A percentile compares a stretch with the other conserved stretches of the same genome.
Evolutionary conservation across 2,797 vertebrate species (phyloP).

Genomic region (Thamnophis elegans): DNA sequence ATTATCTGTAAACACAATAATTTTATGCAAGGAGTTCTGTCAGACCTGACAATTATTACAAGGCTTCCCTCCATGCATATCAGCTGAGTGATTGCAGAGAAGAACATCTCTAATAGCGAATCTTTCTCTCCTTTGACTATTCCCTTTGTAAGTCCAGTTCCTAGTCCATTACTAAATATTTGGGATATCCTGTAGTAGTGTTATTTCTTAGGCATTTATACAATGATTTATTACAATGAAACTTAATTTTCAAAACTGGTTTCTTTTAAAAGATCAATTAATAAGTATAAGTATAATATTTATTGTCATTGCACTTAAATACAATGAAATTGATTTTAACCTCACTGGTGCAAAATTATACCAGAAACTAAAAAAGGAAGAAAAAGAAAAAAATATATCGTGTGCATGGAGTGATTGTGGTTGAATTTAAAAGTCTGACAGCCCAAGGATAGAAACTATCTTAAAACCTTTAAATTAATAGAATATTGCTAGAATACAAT

Average conservation of each 20-base stretch:
- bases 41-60: not conserved
- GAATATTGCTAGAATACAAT: not conserved
- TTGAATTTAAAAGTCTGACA: too few relatives aligned
- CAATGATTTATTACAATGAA: not conserved
- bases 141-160: not conserved
- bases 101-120: not conserved
- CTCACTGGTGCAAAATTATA: too few relatives aligned
- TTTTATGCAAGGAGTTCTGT: not conserved
- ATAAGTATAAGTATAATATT: too few relatives aligned
- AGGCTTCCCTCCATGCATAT: not conserved
- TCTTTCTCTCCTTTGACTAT: not conserved
- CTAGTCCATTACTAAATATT: not conserved
- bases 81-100: not conserved
- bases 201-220: not conserved
- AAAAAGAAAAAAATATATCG: too few relatives aligned
- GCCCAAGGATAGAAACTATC: too few relatives aligned
- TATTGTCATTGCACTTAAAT: too few relatives aligned
- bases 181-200: not conserved
- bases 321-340: too few relatives aligned
- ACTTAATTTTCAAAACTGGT: not conserved
- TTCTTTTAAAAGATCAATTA: not conserved
- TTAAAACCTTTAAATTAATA: not conserved
- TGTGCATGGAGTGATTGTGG: too few relatives aligned
- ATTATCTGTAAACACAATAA: not conserved
- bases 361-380: too few relatives aligned